phyloP scores from a whole-genome alignment of 2,888 invertebrate genomes.

The Ferrisia virgata region DNA sequence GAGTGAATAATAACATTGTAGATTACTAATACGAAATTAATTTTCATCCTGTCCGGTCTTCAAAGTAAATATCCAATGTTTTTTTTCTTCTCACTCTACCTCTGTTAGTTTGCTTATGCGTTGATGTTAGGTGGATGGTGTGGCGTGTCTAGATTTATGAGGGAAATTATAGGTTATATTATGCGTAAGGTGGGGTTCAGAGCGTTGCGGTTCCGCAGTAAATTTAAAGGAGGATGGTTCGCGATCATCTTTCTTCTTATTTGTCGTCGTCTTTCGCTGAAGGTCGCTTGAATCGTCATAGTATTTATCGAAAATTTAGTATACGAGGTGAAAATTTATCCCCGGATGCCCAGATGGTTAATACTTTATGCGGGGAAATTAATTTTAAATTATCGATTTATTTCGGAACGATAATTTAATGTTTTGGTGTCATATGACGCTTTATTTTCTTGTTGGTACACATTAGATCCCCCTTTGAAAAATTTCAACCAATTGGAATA shows the following conservation, averaged over 20 bases:
- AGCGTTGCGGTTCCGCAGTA: no score
- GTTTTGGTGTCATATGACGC: no score
- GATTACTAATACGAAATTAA: conserved; percentile 24
- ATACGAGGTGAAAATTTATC: neutral
- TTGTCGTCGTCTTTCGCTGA: neutral
- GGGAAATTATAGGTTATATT: neutral
- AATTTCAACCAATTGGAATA: no score
- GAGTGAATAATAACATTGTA: conserved; percentile 2
- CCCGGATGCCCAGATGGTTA: neutral
- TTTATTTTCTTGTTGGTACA: no score
- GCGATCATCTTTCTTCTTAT: neutral
- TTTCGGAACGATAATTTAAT: no score
- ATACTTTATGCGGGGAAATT: no score
- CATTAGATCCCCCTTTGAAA: no score
- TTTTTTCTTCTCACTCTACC: neutral
- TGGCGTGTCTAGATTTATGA: neutral
- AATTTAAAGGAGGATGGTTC: neutral
- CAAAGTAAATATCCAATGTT: neutral
- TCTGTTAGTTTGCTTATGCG: neutral
- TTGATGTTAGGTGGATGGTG: neutral
- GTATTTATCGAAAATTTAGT: neutral
- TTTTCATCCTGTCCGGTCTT: conserved; percentile 6
- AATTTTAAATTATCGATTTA: no score
- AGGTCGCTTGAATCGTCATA: neutral
- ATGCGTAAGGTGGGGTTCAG: no score